Percentiles rank a stretch among this genome's conserved stretches.
phyloP scores from a whole-genome alignment of 2,797 vertebrate genomes.

The Myiotriccus ornatus region DNA sequence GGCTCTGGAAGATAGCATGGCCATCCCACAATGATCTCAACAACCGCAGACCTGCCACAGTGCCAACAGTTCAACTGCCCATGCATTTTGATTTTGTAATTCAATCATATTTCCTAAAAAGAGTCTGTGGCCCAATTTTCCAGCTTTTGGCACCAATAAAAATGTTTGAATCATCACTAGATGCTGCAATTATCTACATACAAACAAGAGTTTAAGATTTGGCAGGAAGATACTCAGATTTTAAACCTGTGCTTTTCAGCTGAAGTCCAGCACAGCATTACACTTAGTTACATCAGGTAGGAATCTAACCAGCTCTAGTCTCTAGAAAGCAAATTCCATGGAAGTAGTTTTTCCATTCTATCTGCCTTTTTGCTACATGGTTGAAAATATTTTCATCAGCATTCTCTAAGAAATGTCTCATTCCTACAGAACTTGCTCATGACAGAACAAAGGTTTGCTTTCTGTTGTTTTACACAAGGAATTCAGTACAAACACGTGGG shows the following conservation, averaged over 20 bases:
- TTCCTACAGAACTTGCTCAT: background rate
- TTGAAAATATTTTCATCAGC: background rate
- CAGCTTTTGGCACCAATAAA: background rate
- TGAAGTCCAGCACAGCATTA: background rate
- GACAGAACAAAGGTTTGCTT: background rate
- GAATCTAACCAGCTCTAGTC: background rate
- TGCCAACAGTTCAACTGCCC: background rate
- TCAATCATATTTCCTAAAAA: background rate
- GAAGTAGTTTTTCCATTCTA: background rate
- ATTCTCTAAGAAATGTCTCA: background rate
- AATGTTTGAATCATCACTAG: background rate
- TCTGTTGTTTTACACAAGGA: background rate
- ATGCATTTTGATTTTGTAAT: background rate
- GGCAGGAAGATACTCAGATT: background rate
- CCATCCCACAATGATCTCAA: background rate
- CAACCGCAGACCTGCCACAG: background rate
- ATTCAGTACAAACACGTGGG: background rate
- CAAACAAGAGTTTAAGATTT: background rate
- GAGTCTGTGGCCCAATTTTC: background rate
- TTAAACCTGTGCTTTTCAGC: background rate
- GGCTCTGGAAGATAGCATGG: background rate
- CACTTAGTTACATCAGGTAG: background rate
- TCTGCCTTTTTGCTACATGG: background rate
- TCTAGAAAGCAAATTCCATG: background rate
- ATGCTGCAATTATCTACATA: background rate